Evolutionary conservation across 2,888 invertebrate genomes (phyloP).

Genomic region (Leucoptera coffeella): DNA sequence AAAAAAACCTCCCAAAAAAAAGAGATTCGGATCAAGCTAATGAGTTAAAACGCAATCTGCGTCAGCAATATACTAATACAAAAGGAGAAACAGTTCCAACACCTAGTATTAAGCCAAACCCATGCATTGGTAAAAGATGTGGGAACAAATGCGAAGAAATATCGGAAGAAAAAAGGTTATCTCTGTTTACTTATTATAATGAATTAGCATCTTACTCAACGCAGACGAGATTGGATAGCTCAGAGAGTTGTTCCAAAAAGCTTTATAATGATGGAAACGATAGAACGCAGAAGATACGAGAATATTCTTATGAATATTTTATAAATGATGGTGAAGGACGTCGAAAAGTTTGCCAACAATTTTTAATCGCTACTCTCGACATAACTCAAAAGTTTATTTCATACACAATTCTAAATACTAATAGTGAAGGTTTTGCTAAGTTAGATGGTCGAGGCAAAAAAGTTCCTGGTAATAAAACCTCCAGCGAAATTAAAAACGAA

Average conservation of each 20-base stretch:
- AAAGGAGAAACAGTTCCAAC: no score
- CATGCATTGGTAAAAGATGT: slow-evolving; percentile 8
- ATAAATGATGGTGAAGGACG: slow-evolving; percentile 2
- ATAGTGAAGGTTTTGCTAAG: slow-evolving; percentile 1
- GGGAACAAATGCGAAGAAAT: slow-evolving; percentile 7
- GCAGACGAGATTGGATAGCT: slow-evolving; percentile 6
- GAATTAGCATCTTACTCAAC: slow-evolving; percentile 1
- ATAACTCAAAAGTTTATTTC: slow-evolving; percentile 2
- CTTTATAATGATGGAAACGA: slow-evolving; percentile 5
- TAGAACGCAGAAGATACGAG: slow-evolving; percentile 3
- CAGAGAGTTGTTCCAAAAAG: slow-evolving; percentile 4
- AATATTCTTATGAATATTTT: not conserved
- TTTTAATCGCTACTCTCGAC: slow-evolving; percentile 1
- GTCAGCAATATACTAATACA: no score
- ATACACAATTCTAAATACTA: slow-evolving; percentile 2
- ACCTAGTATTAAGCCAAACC: slow-evolving; percentile 2
- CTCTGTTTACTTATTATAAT: slow-evolving; percentile 7
- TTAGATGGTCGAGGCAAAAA: slow-evolving; percentile 7
- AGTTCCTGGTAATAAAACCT: slow-evolving; percentile 7
- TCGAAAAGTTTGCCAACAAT: slow-evolving; percentile 1
- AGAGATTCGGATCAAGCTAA: no score
- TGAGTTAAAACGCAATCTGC: no score
- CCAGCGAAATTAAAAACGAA: not conserved
- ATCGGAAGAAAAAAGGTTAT: slow-evolving; percentile 5
- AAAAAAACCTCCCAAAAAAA: no score